Evolutionary conservation across 64 coral and sea anemone species (phyloP), one percentile per base, ranked within the genome.

Genomic region (Dendronephthya gigantea): DNA sequence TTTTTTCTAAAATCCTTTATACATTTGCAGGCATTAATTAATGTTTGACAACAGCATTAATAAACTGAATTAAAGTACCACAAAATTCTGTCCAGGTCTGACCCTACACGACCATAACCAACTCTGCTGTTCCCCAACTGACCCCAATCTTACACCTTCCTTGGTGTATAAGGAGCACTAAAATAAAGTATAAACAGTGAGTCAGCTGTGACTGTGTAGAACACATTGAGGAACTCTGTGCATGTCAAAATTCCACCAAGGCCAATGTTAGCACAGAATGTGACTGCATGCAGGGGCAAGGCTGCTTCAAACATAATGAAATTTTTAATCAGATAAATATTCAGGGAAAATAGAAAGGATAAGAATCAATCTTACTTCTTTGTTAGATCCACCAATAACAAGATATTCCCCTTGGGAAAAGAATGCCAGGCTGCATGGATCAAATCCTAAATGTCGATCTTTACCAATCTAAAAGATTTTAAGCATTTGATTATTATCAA

Each of bases 401-500:
- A 97, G 94, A 36, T 97, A 97, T 82, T 97, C 94, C 40, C 94
- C 94, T 52, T 97, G 92, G 9, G 94, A 91, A 83, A 97, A 97
- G 40, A 88, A 97, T 2, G 87, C 92, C 16, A 97, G 84, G 33
- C 88, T 89, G 36, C 94, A 97, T n/a, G 94, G 94, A 50, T 97
- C 94, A 74, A 93, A 97, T 9, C 94, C 94, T 15, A 97, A 89
- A 49, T 91, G 89, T n/a, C 94, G 91, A 86, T 97, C 94, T 50
- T 97, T 97, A 74, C 94, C 94, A 91, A 93, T 90, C 94, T 97
- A 72, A 65, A 83, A 27, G 19, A n/a, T 15, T 5, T 23, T 23
- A 19, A 62, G 10, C 25, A n/a, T n/a, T 6, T 19, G 25, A 62
- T 62, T 62, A 17, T 23, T 5, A 62, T 0, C 41, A 45, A 4